Conservation (phyloP, 2,113 vertebrate species). For the Psilopsiagon aurifrons region DNA sequence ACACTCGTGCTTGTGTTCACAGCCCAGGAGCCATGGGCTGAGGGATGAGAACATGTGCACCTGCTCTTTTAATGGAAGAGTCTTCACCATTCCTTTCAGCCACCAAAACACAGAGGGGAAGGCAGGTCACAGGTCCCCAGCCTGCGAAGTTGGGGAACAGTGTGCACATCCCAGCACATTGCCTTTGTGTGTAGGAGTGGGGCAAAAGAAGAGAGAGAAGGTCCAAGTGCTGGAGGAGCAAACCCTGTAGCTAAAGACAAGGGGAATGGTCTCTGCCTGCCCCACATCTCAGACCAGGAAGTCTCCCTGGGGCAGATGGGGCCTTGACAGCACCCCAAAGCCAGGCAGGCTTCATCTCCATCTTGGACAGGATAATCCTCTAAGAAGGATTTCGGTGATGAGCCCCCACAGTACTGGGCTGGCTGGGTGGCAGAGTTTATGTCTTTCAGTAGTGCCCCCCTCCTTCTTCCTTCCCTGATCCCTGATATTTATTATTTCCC, state of each 20-base stretch:
- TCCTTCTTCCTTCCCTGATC: background rate
- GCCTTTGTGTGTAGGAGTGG: background rate
- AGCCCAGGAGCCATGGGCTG: background rate
- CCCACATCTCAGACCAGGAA: background rate
- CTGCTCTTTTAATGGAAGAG: background rate
- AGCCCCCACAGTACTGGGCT: background rate
- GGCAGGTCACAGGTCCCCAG: too few relatives aligned
- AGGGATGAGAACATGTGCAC: background rate
- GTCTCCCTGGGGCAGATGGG: rapidly evolving
- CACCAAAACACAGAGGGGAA: background rate
- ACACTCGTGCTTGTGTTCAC: rapidly evolving
- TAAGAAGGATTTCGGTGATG: background rate
- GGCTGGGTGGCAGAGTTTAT: background rate
- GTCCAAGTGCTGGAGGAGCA: background rate
- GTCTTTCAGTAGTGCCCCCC: background rate
- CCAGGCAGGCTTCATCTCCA: rapidly evolving
- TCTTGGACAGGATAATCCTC: background rate
- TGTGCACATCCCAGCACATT: background rate
- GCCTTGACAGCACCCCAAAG: background rate
- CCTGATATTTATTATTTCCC: background rate
- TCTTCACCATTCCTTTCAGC: background rate
- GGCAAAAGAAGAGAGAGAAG: background rate
- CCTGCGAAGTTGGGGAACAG: background rate
- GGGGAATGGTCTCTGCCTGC: background rate
- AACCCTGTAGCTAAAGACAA: background rate